A percentile compares a stretch with the other conserved stretches of the same genome.
Conservation (phyloP, 1,140 invertebrate genomes). For the Hylaeus volcanicus region DNA sequence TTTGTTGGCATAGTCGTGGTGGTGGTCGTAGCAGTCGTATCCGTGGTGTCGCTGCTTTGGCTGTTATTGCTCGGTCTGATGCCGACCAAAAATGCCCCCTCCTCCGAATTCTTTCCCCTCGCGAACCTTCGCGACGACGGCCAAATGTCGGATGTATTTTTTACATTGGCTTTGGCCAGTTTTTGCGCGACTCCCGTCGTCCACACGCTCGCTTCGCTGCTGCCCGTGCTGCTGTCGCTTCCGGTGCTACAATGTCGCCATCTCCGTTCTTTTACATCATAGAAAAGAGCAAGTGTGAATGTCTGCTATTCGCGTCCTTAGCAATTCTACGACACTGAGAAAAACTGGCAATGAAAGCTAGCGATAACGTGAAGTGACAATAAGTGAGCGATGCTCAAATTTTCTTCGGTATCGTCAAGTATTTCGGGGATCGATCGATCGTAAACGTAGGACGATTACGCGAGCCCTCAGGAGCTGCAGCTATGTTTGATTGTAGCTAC, state of each 20-base stretch:
- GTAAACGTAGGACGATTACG: too few species aligned
- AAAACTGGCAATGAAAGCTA: too few species aligned
- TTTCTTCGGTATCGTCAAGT: too few species aligned
- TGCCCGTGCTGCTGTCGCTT: constrained; percentile 77
- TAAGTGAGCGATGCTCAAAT: too few species aligned
- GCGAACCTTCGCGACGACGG: constrained; percentile 63
- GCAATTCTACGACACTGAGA: too few species aligned
- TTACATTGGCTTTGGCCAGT: constrained; percentile 51
- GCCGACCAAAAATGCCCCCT: constrained; percentile 58
- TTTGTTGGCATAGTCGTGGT: constrained; percentile 69
- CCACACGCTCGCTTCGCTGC: constrained; percentile 75
- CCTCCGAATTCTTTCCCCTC: constrained; percentile 69
- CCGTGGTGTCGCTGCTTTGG: constrained; percentile 74
- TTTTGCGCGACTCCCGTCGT: constrained; percentile 70
- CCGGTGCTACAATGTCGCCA: constrained; percentile 75
- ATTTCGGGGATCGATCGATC: too few species aligned
- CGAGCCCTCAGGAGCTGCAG: too few species aligned
- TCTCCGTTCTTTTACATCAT: constrained; percentile 65
- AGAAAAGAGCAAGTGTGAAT: constrained; percentile 5
- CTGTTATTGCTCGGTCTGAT: constrained; percentile 69
- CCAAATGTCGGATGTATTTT: constrained; percentile 67
- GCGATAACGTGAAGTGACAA: too few species aligned
- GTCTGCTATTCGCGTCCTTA: not conserved
- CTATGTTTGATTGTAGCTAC: too few species aligned
- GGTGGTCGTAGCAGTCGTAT: constrained; percentile 69